Evolutionary conservation across 2,797 vertebrate genomes (phyloP).

Genomic region (Spinibarbus caldwelli): DNA sequence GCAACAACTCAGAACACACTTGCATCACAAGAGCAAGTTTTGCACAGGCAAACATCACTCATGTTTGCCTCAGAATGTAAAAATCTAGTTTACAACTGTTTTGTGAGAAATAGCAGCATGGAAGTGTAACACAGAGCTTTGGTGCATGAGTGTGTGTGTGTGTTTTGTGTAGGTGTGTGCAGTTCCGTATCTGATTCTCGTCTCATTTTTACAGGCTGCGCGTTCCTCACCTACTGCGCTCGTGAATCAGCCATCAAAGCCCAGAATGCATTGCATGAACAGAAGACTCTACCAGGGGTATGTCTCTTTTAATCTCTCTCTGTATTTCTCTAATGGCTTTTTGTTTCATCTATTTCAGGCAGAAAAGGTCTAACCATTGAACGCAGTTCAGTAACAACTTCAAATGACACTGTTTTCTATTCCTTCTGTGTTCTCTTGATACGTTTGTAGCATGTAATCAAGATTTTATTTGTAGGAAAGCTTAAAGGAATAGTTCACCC

Average conservation of each 20-base stretch:
- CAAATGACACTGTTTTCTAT: neutral
- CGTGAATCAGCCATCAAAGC: conserved; percentile 61
- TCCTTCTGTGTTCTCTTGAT: neutral
- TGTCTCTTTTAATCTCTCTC: conserved; percentile 28
- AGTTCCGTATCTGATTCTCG: conserved; percentile 49
- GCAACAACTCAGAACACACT: neutral
- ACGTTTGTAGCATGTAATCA: neutral
- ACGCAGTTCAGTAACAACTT: neutral
- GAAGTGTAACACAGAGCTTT: neutral
- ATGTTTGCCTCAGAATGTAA: neutral
- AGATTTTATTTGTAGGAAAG: neutral
- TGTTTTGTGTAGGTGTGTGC: conserved; percentile 46
- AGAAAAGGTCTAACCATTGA: conserved; percentile 15
- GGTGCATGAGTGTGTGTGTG: neutral
- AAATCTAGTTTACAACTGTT: neutral
- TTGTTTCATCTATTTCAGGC: neutral
- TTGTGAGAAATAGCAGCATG: conserved; percentile 9
- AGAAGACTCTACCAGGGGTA: conserved; percentile 62
- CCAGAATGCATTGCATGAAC: conserved; percentile 62
- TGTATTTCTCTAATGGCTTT: conserved; percentile 16
- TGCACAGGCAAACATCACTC: too few species aligned
- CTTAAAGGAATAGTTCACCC: neutral
- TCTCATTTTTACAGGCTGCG: conserved; percentile 58
- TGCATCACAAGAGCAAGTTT: neutral
- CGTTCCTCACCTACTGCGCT: conserved; percentile 60